These are phyloP conservation scores for Papilio protenor DNA, from an alignment of 2,888 invertebrate genomes.

Conservation along the genomic window DNA sequence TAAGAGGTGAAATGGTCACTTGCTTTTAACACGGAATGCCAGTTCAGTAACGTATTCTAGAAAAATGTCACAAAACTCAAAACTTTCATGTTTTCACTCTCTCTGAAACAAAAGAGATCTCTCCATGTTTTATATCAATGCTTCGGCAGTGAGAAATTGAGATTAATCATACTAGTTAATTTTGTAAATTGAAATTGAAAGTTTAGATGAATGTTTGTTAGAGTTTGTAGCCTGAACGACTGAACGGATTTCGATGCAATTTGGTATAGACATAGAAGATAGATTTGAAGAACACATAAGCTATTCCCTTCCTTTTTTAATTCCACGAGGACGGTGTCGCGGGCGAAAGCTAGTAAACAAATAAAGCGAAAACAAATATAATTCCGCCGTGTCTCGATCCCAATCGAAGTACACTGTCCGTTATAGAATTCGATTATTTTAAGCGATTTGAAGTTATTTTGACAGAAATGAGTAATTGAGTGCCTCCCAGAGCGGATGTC, in stretches of 20 bases:
- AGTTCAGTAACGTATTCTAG: too few species aligned
- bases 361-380: background rate
- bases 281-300: too few species aligned
- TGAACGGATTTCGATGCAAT: too few species aligned
- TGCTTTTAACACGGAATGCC: too few species aligned
- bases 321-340: too few species aligned
- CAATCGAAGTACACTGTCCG: conserved; percentile 49
- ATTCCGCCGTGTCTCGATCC: background rate
- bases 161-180: too few species aligned
- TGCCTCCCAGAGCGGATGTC: conserved; percentile 71
- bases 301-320: too few species aligned
- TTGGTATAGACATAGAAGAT: too few species aligned
- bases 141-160: background rate
- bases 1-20: too few species aligned
- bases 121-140: background rate
- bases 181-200: background rate
- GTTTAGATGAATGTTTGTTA: too few species aligned
- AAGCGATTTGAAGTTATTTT: conserved; percentile 71
- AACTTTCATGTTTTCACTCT: background rate
- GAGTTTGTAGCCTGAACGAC: too few species aligned
- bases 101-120: background rate
- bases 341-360: background rate
- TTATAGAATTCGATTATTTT: conserved; percentile 66
- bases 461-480: conserved; percentile 78
- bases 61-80: too few species aligned